Evolutionary conservation across 2,113 vertebrate species (phyloP).

Genomic region (Nanorana parkeri): DNA sequence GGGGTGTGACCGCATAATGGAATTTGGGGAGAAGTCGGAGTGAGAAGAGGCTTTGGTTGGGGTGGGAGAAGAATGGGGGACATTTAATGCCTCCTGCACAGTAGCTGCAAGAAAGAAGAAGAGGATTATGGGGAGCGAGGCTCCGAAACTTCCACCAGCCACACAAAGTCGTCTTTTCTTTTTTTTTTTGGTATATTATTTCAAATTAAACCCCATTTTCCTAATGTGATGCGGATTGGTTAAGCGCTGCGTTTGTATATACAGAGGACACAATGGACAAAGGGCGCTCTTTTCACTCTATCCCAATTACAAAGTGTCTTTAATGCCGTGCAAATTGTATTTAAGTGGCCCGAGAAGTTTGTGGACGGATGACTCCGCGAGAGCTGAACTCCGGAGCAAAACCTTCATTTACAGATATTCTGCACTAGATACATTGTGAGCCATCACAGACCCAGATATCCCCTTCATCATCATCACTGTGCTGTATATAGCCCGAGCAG

Average conservation of each 20-base stretch:
- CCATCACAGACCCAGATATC: too few relatives aligned
- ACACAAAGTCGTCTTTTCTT: slow-evolving; percentile 6
- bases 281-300: neutral
- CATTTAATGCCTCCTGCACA: slow-evolving; percentile 24
- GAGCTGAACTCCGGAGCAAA: neutral
- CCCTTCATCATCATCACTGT: too few relatives aligned
- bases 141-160: neutral
- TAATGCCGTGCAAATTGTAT: neutral
- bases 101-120: slow-evolving; percentile 13
- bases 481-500: too few relatives aligned
- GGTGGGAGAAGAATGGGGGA: slow-evolving; percentile 35
- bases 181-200: slow-evolving; percentile 40
- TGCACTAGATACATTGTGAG: too few relatives aligned
- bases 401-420: too few relatives aligned
- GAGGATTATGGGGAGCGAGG: slow-evolving; percentile 4
- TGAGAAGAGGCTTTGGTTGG: slow-evolving; percentile 27
- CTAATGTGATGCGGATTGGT: slow-evolving; percentile 33
- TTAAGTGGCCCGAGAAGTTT: neutral
- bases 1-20: slow-evolving; percentile 47
- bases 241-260: slow-evolving; percentile 6
- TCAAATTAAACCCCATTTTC: slow-evolving; percentile 30
- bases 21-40: slow-evolving; percentile 44
- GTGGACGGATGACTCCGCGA: neutral
- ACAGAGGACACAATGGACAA: slow-evolving; percentile 22
- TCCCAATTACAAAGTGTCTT: neutral